Base-by-base conservation (phyloP, 1,140 invertebrate species). In the Zaprionus nigranus region DNA sequence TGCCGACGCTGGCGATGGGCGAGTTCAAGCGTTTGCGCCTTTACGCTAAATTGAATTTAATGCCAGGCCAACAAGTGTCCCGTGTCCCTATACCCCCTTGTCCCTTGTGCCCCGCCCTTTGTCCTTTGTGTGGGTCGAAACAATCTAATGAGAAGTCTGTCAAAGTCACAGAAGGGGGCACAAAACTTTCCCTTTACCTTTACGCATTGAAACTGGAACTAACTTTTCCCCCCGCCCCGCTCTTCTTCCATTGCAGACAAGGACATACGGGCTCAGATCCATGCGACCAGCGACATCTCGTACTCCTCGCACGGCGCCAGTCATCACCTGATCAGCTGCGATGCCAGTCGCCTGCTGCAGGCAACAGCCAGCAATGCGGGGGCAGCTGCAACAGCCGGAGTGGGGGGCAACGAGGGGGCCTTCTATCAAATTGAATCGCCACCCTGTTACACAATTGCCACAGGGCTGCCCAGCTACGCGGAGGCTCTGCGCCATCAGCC, bases 361-460 rank as follows among this genome's bases (percentile, higher is more conserved):
- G 56, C 34, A 49, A 65, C 75, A 6, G 57, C 28, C 49, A 72
- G n/a, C 65, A 73, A 62, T 51, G 57, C 57, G 46, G 24, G 49
- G 54, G 49, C 75, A 57, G 51, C 53, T 9, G 56, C 36, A 26
- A 7, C n/a, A 40, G 38, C 7, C 22, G 28, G 17, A 9, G 13
- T 36, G 40, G 63, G 30, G 17, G 71, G 54, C 73, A 79, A 65
- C 17, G 90, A 92, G 63, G 85, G 82, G 12, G 81, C 74, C 1
- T 92, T 91, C 66, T 91, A 90, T 78, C 86, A 92, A 90, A 92
- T 92, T 30, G 94, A 94, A 80, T 93, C 94, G 17, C 91, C 94
- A 58, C 94, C 94, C 9, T 94, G 94, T 72, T 95, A 95, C 86
- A 95, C 94, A 40, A 93, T 95, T 60, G 94, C 94, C 72, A 95